A percentile compares a stretch with the other conserved stretches of the same genome.
These are phyloP conservation scores for Mesaphorura yosii DNA, from an alignment of 1,140 invertebrate genomes.

Conservation along the genomic window DNA sequence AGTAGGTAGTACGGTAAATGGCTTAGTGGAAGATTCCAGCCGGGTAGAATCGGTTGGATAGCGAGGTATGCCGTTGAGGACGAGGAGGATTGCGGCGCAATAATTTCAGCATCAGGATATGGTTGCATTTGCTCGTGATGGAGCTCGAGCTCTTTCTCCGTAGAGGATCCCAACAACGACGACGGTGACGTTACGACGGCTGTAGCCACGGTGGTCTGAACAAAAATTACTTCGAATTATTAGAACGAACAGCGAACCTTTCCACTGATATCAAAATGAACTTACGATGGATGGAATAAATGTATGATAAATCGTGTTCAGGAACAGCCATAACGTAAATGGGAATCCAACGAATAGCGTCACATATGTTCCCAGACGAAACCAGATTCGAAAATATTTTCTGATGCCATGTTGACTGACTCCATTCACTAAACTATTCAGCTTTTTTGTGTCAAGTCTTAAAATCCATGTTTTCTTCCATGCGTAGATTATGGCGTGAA, in stretches of 20 bases:
- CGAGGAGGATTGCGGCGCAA: neutral
- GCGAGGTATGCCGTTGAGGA: constrained; percentile 25
- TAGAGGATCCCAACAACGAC: constrained; percentile 6
- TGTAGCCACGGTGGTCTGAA: constrained; percentile 12
- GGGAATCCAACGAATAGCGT: constrained; percentile 29
- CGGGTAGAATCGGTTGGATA: constrained; percentile 30
- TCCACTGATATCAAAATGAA: neutral
- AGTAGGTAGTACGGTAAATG: constrained; percentile 29
- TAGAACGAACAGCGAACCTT: neutral
- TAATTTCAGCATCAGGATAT: constrained; percentile 28
- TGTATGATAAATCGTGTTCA: constrained; percentile 22
- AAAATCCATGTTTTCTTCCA: constrained; percentile 22
- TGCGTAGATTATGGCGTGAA: constrained; percentile 25
- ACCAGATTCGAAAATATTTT: constrained; percentile 29
- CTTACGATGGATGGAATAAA: constrained; percentile 27
- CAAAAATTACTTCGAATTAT: neutral
- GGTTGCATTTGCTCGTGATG: constrained; percentile 21
- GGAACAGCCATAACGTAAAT: constrained; percentile 26
- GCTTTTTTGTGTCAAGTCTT: constrained; percentile 22
- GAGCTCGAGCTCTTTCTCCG: constrained; percentile 18
- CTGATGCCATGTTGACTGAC: constrained; percentile 14
- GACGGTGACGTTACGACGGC: constrained; percentile 18
- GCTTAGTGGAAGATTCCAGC: constrained; percentile 30
- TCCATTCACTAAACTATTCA: constrained; percentile 24
- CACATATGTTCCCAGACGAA: constrained; percentile 26